Percentiles rank a stretch among this genome's conserved stretches.
These are phyloP conservation scores for Beris morrisii DNA, from an alignment of 2,888 invertebrate genomes.

Conservation along the genomic window DNA sequence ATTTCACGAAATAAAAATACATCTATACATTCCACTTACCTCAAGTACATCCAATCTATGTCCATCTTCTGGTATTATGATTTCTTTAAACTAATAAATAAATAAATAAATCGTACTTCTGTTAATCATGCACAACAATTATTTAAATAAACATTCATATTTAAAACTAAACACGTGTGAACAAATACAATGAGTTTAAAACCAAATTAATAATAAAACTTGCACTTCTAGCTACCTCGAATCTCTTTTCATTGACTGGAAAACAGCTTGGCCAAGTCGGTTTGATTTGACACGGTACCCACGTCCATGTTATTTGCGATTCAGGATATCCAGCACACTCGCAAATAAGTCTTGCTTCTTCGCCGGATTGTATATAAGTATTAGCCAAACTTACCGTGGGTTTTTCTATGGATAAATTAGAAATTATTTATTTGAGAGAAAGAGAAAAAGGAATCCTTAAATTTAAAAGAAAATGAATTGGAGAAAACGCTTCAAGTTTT, in stretches of 20 bases:
- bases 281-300: constrained; percentile 55
- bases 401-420: constrained; percentile 50
- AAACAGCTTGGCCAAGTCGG: constrained; percentile 53
- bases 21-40: constrained; percentile 17
- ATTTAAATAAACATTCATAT: constrained; percentile 13
- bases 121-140: not conserved
- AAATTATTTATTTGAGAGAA: constrained; percentile 40
- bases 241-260: constrained; percentile 41
- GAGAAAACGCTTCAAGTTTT: no score
- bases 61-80: constrained; percentile 9
- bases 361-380: constrained; percentile 56
- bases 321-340: constrained; percentile 60
- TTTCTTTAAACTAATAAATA: constrained; percentile 27
- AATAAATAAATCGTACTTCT: not conserved
- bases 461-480: not conserved
- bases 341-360: constrained; percentile 57
- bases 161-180: not conserved
- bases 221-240: constrained; percentile 46
- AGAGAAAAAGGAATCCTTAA: not conserved
- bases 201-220: not conserved
- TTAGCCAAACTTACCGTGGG: constrained; percentile 56
- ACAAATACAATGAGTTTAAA: not conserved
- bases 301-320: constrained; percentile 62
- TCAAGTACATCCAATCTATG: constrained; percentile 14
- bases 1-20: no score